phyloP scores from a whole-genome alignment of 2,797 vertebrate genomes.

The Discoglossus pictus region DNA sequence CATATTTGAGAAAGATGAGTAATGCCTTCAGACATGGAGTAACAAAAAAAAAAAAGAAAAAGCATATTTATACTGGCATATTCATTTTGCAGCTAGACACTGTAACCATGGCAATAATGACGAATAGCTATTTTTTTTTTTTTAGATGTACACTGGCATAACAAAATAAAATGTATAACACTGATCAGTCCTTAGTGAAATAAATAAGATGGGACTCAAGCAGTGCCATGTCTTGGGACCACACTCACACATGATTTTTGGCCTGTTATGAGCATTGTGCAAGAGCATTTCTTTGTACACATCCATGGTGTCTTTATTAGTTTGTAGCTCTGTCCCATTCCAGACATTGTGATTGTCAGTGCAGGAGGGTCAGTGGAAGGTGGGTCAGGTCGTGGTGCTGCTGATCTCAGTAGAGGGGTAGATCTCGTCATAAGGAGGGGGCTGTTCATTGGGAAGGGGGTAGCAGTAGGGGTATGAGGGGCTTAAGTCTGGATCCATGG shows the following conservation, averaged over 20 bases:
- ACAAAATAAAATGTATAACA: constrained; percentile 40
- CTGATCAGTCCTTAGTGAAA: constrained; percentile 32
- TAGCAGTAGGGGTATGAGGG: constrained; percentile 88
- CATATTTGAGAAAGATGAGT: constrained; percentile 50
- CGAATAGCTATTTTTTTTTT: constrained; percentile 40
- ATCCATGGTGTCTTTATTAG: constrained; percentile 24
- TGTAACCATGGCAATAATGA: constrained; percentile 52
- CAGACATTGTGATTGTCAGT: constrained; percentile 68
- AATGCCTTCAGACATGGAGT: constrained; percentile 42
- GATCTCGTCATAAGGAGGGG: constrained; percentile 87
- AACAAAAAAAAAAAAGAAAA: constrained; percentile 35
- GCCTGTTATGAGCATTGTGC: constrained; percentile 41
- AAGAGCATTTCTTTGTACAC: background rate
- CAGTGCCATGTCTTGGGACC: constrained; percentile 37
- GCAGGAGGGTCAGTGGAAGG: too few species aligned
- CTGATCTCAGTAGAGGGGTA: constrained; percentile 77
- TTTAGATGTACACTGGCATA: constrained; percentile 42
- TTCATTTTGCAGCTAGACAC: constrained; percentile 50
- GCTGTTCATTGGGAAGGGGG: constrained; percentile 80
- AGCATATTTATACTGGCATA: constrained; percentile 49
- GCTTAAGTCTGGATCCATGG: constrained; percentile 84
- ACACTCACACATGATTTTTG: constrained; percentile 15
- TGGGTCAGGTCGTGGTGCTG: constrained; percentile 56
- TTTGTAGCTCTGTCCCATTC: constrained; percentile 5
- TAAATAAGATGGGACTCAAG: constrained; percentile 22